Evolutionary conservation across 2,888 invertebrate species (phyloP).

Genomic region (Melanophora roralis): DNA sequence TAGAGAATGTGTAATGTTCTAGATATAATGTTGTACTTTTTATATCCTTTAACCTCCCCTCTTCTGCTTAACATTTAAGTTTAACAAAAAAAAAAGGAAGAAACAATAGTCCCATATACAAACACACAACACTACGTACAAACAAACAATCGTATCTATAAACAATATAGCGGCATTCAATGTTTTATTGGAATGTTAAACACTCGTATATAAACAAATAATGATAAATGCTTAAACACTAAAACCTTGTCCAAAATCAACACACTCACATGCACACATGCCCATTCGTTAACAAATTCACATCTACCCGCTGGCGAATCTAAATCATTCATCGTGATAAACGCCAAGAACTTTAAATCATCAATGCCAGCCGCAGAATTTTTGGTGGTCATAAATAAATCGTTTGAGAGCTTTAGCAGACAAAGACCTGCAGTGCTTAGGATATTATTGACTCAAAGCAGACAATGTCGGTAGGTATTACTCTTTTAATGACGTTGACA

Average conservation of each 20-base stretch:
- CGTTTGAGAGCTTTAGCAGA: no score
- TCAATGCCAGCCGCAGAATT: no score
- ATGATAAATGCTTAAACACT: conserved; percentile 72
- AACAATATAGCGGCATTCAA: conserved; percentile 48
- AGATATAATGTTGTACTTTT: conserved; percentile 21
- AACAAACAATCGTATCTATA: background rate
- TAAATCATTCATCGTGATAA: no score
- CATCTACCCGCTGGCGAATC: no score
- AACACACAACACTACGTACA: background rate
- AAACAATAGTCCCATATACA: conserved; percentile 14
- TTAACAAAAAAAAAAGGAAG: background rate
- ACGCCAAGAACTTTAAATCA: no score
- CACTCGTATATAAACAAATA: conserved; percentile 75
- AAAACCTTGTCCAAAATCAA: conserved; percentile 43
- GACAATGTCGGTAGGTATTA: no score
- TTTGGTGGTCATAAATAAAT: no score
- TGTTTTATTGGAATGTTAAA: conserved; percentile 73
- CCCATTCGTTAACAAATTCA: no score
- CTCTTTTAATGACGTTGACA: no score
- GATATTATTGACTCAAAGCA: no score
- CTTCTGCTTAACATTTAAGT: background rate
- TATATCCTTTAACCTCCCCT: background rate
- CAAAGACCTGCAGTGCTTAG: no score
- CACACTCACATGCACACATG: conserved; percentile 7
- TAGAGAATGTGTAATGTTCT: conserved; percentile 4